These are phyloP conservation scores for Epiblema foenella DNA, from an alignment of 2,888 invertebrate species.

Conservation along the genomic window DNA sequence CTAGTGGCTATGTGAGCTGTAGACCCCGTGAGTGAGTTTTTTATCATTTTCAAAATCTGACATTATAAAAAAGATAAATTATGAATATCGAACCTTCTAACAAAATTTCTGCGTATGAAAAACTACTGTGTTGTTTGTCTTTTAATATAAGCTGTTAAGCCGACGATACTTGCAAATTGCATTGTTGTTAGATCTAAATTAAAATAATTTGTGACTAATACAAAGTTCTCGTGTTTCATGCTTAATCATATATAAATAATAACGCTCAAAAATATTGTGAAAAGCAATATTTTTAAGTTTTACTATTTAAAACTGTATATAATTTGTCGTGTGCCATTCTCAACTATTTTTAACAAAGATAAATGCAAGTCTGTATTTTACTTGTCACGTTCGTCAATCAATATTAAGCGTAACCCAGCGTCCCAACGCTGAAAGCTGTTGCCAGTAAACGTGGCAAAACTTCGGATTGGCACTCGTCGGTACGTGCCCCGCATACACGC, in stretches of 20 bases:
- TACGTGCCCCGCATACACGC: conserved; percentile 50
- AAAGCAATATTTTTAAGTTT: too few species aligned
- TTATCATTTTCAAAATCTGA: too few species aligned
- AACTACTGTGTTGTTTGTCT: background rate
- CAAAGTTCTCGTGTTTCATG: too few species aligned
- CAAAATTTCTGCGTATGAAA: too few species aligned
- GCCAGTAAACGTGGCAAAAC: conserved; percentile 25
- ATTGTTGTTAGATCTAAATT: background rate
- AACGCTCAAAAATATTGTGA: too few species aligned
- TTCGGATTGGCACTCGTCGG: conserved; percentile 29
- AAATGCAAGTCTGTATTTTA: conserved; percentile 10
- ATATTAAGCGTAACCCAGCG: conserved; percentile 19
- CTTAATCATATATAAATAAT: too few species aligned
- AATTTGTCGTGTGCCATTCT: too few species aligned
- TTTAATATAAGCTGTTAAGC: background rate
- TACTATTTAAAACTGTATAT: too few species aligned
- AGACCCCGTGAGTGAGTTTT: too few species aligned
- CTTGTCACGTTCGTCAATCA: conserved; percentile 15
- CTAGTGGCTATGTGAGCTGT: too few species aligned
- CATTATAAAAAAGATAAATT: too few species aligned
- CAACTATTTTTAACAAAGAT: background rate
- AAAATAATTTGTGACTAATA: background rate
- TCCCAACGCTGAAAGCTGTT: conserved; percentile 14
- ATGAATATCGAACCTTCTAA: too few species aligned
- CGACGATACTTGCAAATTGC: background rate